These are phyloP conservation scores for Syngnathus acus DNA, from an alignment of 2,797 vertebrate genomes.

Conservation along the genomic window DNA sequence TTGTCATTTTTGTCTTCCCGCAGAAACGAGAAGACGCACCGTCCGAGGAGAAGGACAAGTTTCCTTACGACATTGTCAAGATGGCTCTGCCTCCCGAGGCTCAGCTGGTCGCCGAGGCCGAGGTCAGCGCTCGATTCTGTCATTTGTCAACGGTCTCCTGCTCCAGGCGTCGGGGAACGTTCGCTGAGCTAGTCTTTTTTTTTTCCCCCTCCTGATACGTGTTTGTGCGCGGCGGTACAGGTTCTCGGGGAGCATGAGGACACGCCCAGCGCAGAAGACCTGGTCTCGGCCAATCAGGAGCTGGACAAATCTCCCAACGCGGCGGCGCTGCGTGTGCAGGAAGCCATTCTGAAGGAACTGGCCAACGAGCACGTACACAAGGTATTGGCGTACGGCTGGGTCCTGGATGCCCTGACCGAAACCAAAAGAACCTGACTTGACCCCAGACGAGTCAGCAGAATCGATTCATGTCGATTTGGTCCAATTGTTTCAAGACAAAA, in stretches of 20 bases:
- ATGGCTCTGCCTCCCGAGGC: conserved; percentile 88
- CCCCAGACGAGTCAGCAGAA: too few relatives aligned
- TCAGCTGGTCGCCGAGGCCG: conserved; percentile 79
- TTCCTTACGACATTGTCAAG: conserved; percentile 82
- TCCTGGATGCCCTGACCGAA: too few relatives aligned
- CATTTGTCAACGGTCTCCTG: too few relatives aligned
- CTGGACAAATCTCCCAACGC: conserved; percentile 86
- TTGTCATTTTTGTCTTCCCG: conserved; percentile 25
- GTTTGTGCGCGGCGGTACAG: conserved; percentile 17
- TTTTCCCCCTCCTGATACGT: not conserved
- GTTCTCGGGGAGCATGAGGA: conserved; percentile 89
- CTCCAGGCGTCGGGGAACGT: not conserved
- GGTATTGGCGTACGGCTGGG: conserved; percentile 16
- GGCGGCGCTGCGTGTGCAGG: conserved; percentile 85
- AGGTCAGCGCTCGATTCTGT: conserved; percentile 54
- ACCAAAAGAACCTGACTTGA: too few relatives aligned
- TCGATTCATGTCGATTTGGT: too few relatives aligned
- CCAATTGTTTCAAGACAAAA: too few relatives aligned
- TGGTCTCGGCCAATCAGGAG: conserved; percentile 83
- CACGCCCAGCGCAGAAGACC: conserved; percentile 77
- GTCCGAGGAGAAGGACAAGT: conserved; percentile 85
- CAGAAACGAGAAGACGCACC: conserved; percentile 94
- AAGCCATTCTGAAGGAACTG: conserved; percentile 90
- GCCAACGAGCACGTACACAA: conserved; percentile 93
- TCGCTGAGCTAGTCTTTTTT: too few relatives aligned